phyloP scores from a whole-genome alignment of 1,140 invertebrate species.

The Drosophila pallidifrons region DNA sequence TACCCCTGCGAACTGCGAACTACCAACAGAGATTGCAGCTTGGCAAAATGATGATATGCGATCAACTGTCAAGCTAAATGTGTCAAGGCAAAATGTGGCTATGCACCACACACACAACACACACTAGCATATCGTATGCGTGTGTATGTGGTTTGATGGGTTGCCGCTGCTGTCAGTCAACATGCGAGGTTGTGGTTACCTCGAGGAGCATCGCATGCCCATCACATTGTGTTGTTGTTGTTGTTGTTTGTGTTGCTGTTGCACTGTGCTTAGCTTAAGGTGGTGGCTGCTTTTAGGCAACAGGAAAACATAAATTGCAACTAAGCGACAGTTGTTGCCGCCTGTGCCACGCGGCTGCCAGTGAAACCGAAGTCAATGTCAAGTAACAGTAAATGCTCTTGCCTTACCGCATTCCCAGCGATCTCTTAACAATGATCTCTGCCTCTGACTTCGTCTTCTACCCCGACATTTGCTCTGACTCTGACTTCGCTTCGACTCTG shows the following conservation, averaged over 20 bases:
- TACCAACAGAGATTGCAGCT: slow-evolving; percentile 6
- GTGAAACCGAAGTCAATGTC: slow-evolving; percentile 61
- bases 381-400: slow-evolving; percentile 64
- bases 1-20: background rate
- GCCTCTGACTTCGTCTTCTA: background rate
- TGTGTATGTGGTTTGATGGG: slow-evolving; percentile 16
- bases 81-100: slow-evolving; percentile 75
- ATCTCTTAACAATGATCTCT: slow-evolving; percentile 33
- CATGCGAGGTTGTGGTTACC: slow-evolving; percentile 56
- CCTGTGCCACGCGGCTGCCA: slow-evolving; percentile 31
- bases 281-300: slow-evolving; percentile 60
- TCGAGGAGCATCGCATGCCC: slow-evolving; percentile 39
- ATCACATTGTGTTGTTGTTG: slow-evolving; percentile 26
- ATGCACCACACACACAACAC: slow-evolving; percentile 6
- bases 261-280: slow-evolving; percentile 30
- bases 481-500: background rate
- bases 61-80: slow-evolving; percentile 69
- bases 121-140: background rate
- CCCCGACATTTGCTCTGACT: background rate
- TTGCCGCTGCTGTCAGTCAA: slow-evolving; percentile 42
- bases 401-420: slow-evolving; percentile 42
- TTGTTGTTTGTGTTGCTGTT: slow-evolving; percentile 11
- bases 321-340: slow-evolving; percentile 69
- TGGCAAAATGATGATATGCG: slow-evolving; percentile 51
- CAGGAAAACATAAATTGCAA: slow-evolving; percentile 79